These are phyloP conservation scores for Zaprionus taronus DNA, from an alignment of 1,140 invertebrate species.

Conservation along the genomic window DNA sequence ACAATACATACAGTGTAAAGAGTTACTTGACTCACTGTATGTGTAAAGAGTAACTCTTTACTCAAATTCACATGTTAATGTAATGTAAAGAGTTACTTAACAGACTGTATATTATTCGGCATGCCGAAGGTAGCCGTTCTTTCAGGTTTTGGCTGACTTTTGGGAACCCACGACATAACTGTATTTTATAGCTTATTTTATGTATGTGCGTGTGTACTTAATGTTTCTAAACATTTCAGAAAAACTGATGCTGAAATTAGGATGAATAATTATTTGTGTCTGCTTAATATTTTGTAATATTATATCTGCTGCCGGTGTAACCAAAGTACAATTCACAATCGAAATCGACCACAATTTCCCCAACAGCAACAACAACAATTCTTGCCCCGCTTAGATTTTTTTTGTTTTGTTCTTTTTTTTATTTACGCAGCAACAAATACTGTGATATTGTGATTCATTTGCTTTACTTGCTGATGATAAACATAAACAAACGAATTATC, in stretches of 20 bases:
- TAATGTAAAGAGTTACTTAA: too few species aligned
- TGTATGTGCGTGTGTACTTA: constrained; percentile 20
- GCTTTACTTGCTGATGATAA: constrained; percentile 8
- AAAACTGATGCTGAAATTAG: not conserved
- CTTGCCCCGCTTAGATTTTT: constrained; percentile 49
- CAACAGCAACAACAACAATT: constrained; percentile 26
- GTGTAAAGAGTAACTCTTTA: too few species aligned
- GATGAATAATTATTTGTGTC: not conserved
- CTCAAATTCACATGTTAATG: too few species aligned
- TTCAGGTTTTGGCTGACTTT: constrained; percentile 14
- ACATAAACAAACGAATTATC: constrained; percentile 21
- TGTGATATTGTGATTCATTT: constrained; percentile 70
- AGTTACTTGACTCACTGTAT: too few species aligned
- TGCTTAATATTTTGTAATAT: constrained; percentile 15
- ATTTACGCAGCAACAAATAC: constrained; percentile 69
- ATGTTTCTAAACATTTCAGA: constrained; percentile 6
- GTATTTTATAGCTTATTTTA: constrained; percentile 19
- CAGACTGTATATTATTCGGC: too few species aligned
- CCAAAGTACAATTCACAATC: constrained; percentile 58
- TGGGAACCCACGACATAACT: constrained; percentile 14
- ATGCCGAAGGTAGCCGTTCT: not conserved
- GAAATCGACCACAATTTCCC: constrained; percentile 11
- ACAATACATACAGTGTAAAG: too few species aligned
- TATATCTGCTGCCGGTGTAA: constrained; percentile 56
- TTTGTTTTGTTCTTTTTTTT: constrained; percentile 24